These are phyloP conservation scores for Chloropsis hardwickii DNA, from an alignment of 2,113 vertebrate species.

Conservation along the genomic window DNA sequence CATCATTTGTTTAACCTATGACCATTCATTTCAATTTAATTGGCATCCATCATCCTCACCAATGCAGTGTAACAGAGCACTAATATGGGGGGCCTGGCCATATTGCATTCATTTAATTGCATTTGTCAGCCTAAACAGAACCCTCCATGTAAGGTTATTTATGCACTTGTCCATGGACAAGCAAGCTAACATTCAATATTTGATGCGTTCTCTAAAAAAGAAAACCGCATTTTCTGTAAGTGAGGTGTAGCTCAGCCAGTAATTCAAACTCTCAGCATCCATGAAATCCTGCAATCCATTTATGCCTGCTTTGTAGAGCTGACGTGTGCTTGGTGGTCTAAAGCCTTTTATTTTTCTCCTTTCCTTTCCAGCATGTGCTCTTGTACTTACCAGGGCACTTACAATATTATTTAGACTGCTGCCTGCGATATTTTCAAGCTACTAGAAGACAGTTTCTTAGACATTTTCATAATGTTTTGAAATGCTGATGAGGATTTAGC, in stretches of 20 bases:
- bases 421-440: slow-evolving; percentile 63
- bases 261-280: slow-evolving; percentile 44
- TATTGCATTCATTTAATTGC: background rate
- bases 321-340: slow-evolving; percentile 18
- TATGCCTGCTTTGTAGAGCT: slow-evolving; percentile 32
- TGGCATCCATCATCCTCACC: background rate
- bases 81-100: background rate
- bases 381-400: slow-evolving; percentile 57
- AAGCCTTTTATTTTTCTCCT: slow-evolving; percentile 49
- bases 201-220: background rate
- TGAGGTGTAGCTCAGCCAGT: slow-evolving; percentile 44
- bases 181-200: slow-evolving; percentile 9
- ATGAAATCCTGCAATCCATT: slow-evolving; percentile 49
- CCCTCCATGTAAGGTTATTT: background rate
- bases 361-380: slow-evolving; percentile 48
- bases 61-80: background rate
- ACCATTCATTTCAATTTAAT: slow-evolving; percentile 10
- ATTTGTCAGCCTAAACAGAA: background rate
- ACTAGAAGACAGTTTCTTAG: slow-evolving; percentile 64
- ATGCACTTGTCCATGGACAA: background rate
- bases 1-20: slow-evolving; percentile 20
- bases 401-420: slow-evolving; percentile 57
- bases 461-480: slow-evolving; percentile 71
- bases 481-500: slow-evolving; percentile 72
- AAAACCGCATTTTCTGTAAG: slow-evolving; percentile 27